These are phyloP conservation scores for Archilochus colubris DNA, from an alignment of 2,113 vertebrate genomes.

Conservation along the genomic window DNA sequence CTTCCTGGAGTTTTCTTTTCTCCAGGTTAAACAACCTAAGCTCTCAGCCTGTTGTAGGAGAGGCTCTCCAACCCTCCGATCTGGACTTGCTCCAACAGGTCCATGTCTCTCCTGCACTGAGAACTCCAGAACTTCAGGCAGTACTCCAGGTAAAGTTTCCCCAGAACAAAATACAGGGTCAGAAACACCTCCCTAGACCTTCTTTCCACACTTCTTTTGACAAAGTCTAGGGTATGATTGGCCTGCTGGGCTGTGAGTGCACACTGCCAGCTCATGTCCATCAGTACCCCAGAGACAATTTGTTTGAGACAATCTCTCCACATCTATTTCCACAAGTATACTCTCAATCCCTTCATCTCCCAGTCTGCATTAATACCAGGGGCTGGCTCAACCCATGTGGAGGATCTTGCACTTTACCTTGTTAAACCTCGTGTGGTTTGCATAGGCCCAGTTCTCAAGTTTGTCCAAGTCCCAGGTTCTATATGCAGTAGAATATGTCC, in stretches of 20 bases:
- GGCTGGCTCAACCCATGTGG: accelerated
- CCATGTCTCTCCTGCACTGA: background rate
- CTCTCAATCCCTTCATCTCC: background rate
- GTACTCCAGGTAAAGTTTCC: background rate
- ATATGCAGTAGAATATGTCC: background rate
- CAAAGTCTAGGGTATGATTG: background rate
- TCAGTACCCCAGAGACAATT: background rate
- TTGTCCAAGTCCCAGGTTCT: background rate
- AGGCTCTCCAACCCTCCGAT: background rate
- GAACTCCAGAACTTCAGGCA: background rate
- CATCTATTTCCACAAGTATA: background rate
- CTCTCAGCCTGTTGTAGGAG: background rate
- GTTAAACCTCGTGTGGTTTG: background rate
- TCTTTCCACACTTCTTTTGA: accelerated
- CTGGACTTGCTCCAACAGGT: background rate
- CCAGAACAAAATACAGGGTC: accelerated
- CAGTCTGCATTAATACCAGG: background rate
- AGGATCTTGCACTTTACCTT: background rate
- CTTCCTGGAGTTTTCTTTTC: background rate
- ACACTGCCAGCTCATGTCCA: background rate
- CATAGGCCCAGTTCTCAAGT: background rate
- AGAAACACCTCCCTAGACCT: background rate
- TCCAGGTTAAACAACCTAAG: background rate
- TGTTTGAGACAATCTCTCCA: too few species aligned
- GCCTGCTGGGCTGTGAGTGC: background rate